phyloP scores from a whole-genome alignment of 2,888 invertebrate genomes.

The Drosophila demipolita region DNA sequence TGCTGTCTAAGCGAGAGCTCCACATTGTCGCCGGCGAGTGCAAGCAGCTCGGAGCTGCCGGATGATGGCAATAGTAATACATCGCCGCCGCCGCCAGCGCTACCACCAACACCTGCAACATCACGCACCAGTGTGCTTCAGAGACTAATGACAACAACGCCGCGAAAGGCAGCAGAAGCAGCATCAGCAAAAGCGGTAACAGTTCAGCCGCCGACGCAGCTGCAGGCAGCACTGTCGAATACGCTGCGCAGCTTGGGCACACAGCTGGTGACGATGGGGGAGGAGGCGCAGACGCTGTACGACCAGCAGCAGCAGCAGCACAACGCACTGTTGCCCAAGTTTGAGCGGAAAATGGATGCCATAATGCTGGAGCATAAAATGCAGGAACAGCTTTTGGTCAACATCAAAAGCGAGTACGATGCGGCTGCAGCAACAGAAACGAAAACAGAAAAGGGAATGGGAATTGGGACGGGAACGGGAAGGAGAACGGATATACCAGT shows the following conservation, averaged over 20 bases:
- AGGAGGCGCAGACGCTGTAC: conserved; percentile 73
- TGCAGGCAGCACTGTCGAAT: conserved; percentile 76
- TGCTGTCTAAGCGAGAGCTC: conserved; percentile 63
- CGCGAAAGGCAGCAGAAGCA: conserved; percentile 20
- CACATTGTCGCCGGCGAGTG: conserved; percentile 66
- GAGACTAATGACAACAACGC: conserved; percentile 37
- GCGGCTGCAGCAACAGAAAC: conserved; percentile 43
- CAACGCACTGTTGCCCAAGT: conserved; percentile 38
- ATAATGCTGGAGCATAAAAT: conserved; percentile 83
- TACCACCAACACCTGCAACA: conserved; percentile 9
- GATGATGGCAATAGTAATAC: conserved; percentile 57
- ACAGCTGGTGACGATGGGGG: conserved; percentile 74
- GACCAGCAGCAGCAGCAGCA: conserved; percentile 63
- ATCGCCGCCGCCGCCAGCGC: conserved; percentile 37
- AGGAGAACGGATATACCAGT: background rate
- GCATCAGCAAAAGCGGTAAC: background rate
- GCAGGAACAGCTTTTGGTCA: conserved; percentile 81
- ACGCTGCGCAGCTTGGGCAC: conserved; percentile 80
- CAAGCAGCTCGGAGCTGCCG: conserved; percentile 56
- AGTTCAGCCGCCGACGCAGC: conserved; percentile 46
- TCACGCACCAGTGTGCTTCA: conserved; percentile 42
- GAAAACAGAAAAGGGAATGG: background rate
- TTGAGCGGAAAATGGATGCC: conserved; percentile 81
- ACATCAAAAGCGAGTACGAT: conserved; percentile 82
- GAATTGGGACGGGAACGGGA: background rate